Percentiles rank a stretch among this genome's conserved stretches.
Evolutionary conservation across 2,888 invertebrate species (phyloP).

Genomic region (Helleia helle): DNA sequence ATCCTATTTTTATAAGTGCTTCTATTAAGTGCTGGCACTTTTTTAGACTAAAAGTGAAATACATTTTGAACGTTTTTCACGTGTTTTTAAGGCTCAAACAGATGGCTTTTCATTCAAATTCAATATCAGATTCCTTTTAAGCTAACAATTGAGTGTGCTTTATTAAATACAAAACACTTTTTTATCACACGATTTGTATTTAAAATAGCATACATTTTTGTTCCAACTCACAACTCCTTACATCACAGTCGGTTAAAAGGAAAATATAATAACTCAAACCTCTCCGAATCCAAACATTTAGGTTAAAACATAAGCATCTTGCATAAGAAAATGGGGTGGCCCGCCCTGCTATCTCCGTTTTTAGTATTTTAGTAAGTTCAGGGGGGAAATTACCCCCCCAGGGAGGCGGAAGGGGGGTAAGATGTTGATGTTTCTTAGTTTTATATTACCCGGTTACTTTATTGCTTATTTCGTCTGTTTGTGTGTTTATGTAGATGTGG

Average conservation of each 20-base stretch:
- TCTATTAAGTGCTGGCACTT: no score
- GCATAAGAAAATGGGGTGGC: slow-evolving; percentile 68
- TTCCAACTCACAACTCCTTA: not conserved
- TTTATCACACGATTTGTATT: no score
- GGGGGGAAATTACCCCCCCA: slow-evolving; percentile 58
- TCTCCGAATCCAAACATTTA: slow-evolving; percentile 50
- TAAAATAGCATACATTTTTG: no score
- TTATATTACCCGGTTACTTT: slow-evolving; percentile 72
- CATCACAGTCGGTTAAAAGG: slow-evolving; percentile 14
- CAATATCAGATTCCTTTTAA: no score
- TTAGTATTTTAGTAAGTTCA: slow-evolving; percentile 75
- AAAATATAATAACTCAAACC: slow-evolving; percentile 30
- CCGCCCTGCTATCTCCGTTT: slow-evolving; percentile 68
- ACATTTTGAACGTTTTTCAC: no score
- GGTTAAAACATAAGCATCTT: slow-evolving; percentile 73
- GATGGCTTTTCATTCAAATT: no score
- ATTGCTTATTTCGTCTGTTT: slow-evolving; percentile 62
- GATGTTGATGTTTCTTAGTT: slow-evolving; percentile 75
- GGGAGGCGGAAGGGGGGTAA: slow-evolving; percentile 44
- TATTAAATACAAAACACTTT: no score
- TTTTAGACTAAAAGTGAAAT: no score
- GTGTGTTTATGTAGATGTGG: slow-evolving; percentile 59
- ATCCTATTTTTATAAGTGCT: no score
- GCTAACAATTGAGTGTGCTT: no score
- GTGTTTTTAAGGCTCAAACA: no score